Evolutionary conservation across 2,888 invertebrate species (phyloP).

Genomic region (Tridacna gigas): DNA sequence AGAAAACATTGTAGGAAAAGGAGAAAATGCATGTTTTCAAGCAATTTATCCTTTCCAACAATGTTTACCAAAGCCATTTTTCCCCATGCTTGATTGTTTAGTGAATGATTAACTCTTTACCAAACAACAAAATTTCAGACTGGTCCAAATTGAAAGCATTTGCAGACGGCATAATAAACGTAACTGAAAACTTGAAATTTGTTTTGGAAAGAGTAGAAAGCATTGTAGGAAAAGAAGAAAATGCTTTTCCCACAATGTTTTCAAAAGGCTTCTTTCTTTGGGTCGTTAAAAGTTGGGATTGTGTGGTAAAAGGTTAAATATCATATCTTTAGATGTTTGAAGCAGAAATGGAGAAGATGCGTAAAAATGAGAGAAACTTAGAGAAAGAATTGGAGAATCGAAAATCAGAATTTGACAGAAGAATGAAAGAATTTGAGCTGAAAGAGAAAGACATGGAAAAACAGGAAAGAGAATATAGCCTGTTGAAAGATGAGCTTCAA

Average conservation of each 20-base stretch:
- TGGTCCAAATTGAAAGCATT: too few species aligned
- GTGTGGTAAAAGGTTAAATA: background rate
- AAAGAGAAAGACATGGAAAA: constrained; percentile 19
- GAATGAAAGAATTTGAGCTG: constrained; percentile 20
- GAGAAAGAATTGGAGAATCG: constrained; percentile 23
- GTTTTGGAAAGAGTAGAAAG: too few species aligned
- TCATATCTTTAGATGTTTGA: constrained; percentile 19
- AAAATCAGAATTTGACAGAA: constrained; percentile 14
- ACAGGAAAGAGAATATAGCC: background rate
- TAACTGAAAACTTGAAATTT: too few species aligned
- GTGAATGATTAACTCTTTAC: too few species aligned
- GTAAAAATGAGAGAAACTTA: constrained; percentile 34
- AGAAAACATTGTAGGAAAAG: too few species aligned
- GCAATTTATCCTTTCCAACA: too few species aligned
- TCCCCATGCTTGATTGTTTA: too few species aligned
- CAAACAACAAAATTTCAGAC: too few species aligned
- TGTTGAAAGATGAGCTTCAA: constrained; percentile 29
- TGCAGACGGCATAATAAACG: too few species aligned
- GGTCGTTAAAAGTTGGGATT: background rate
- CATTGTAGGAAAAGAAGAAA: too few species aligned
- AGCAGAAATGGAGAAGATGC: constrained; percentile 31
- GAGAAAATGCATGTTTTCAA: too few species aligned
- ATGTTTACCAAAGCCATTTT: too few species aligned
- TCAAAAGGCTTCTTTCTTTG: background rate
- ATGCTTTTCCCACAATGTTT: background rate